A percentile compares a stretch with the other conserved stretches of the same genome.
Evolutionary conservation across 2,113 vertebrate species (phyloP).

Genomic region (Neolamprologus variostigma): DNA sequence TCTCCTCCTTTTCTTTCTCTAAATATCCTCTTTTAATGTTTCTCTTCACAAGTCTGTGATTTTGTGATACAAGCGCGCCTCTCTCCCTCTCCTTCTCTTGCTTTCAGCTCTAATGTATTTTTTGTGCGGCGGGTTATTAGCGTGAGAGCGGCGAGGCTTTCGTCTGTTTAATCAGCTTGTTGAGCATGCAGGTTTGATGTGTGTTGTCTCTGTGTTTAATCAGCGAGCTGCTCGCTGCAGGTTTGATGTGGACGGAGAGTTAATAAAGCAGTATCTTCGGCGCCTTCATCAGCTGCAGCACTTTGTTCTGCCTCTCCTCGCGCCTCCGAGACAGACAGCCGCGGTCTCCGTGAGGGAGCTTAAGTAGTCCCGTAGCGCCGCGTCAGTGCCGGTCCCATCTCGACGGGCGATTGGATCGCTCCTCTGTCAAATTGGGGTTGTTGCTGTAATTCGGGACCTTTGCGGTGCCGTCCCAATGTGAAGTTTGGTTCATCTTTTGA

Average conservation of each 20-base stretch:
- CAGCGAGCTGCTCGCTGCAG: constrained; percentile 60
- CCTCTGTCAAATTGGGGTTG: neutral
- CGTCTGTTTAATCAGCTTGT: constrained; percentile 69
- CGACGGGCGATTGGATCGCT: neutral
- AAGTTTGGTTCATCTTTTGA: neutral
- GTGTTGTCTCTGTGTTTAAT: constrained; percentile 74
- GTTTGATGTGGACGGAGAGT: constrained; percentile 75
- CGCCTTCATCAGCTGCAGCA: constrained; percentile 66
- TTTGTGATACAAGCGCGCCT: constrained; percentile 32
- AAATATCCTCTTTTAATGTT: constrained; percentile 53
- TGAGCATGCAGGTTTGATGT: constrained; percentile 71
- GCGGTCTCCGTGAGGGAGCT: neutral
- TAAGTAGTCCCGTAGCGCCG: neutral
- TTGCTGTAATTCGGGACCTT: neutral
- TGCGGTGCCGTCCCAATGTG: accelerated
- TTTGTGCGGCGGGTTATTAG: constrained; percentile 60
- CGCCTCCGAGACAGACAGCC: constrained; percentile 35
- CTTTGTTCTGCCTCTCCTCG: constrained; percentile 56
- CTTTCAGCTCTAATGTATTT: constrained; percentile 51
- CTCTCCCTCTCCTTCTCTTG: neutral
- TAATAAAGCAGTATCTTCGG: constrained; percentile 72
- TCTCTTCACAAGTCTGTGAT: constrained; percentile 48
- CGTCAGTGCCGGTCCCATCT: neutral
- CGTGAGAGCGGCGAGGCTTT: constrained; percentile 40
- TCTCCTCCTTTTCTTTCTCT: constrained; percentile 33